A percentile compares a stretch with the other conserved stretches of the same genome.
These are phyloP conservation scores for Trachelipus rathkii DNA, from an alignment of 1,140 invertebrate genomes.

Conservation along the genomic window DNA sequence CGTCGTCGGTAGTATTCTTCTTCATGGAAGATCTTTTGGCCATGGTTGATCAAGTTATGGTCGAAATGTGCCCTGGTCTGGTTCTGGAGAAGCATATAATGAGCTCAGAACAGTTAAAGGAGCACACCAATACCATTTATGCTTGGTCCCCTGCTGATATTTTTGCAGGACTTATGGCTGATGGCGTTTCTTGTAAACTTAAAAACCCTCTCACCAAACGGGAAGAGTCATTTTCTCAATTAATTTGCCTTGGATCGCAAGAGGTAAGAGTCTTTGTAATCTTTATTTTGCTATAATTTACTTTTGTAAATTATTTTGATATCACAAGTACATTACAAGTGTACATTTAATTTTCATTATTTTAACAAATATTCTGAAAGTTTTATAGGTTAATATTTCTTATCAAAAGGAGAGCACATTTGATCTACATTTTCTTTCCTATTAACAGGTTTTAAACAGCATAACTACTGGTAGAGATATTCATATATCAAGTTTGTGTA, in stretches of 20 bases:
- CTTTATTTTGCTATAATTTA: conserved; percentile 42
- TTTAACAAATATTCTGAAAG: neutral
- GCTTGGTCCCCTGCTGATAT: conserved; percentile 61
- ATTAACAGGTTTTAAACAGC: conserved; percentile 31
- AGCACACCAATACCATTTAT: conserved; percentile 55
- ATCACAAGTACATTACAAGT: neutral
- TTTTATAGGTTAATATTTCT: too few relatives aligned
- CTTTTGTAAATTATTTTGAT: neutral
- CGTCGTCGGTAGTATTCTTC: conserved; percentile 62
- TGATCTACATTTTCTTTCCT: neutral
- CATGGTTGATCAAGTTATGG: conserved; percentile 63
- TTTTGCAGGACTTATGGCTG: conserved; percentile 58
- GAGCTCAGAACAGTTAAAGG: conserved; percentile 60
- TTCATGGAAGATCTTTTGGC: conserved; percentile 70
- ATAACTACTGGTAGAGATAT: conserved; percentile 54
- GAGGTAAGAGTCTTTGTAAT: conserved; percentile 52
- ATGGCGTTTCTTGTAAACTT: conserved; percentile 52
- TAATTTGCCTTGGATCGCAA: conserved; percentile 63
- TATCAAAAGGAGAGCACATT: too few relatives aligned
- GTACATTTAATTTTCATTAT: neutral
- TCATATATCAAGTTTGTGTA: conserved; percentile 55
- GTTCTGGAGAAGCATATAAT: conserved; percentile 62
- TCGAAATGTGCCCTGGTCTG: conserved; percentile 64
- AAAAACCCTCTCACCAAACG: conserved; percentile 59
- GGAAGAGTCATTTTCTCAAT: conserved; percentile 63